Percentiles rank a stretch among this genome's conserved stretches.
These are phyloP conservation scores for Anas platyrhynchos DNA, from an alignment of 2,113 vertebrate species.

Conservation along the genomic window DNA sequence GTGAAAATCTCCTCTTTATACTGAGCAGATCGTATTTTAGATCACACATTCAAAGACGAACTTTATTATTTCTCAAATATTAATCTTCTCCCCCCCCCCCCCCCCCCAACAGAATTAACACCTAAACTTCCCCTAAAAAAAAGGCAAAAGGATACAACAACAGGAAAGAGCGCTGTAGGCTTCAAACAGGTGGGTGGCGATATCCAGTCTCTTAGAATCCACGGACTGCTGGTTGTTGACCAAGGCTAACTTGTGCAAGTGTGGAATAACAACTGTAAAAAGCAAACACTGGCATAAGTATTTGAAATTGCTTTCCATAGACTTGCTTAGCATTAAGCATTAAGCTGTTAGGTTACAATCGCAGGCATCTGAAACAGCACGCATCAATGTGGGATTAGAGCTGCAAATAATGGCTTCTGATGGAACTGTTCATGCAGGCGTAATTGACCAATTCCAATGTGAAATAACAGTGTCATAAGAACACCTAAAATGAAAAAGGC, in stretches of 20 bases:
- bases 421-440: neutral
- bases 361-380: neutral
- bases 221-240: conserved; percentile 93
- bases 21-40: neutral
- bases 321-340: neutral
- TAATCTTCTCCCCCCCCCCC: neutral
- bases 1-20: neutral
- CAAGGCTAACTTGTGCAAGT: conserved; percentile 94
- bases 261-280: conserved; percentile 93
- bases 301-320: neutral
- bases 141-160: conserved; percentile 92
- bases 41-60: neutral
- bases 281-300: neutral
- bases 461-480: neutral
- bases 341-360: neutral
- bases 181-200: conserved; percentile 96
- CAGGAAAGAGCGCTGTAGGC: conserved; percentile 98
- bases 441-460: neutral
- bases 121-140: neutral
- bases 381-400: neutral
- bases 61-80: neutral
- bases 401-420: neutral
- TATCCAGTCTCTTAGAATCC: conserved; percentile 93
- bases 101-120: neutral
- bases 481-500: neutral